Base-by-base conservation (phyloP, 2,888 invertebrate genomes). In the Hylaea fasciaria region DNA sequence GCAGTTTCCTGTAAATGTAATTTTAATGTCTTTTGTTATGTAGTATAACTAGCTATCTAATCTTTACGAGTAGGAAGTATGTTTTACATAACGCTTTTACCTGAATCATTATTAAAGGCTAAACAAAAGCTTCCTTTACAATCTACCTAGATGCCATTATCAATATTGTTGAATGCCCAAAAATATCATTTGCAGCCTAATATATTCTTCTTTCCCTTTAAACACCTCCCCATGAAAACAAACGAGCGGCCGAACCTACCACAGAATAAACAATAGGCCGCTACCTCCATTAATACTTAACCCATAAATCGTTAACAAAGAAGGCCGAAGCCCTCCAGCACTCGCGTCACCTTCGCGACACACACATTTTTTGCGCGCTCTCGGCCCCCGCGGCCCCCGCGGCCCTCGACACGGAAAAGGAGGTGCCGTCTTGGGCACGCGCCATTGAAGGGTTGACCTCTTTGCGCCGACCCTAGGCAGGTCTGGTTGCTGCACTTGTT, bases 331-430 rank as follows among this genome's bases (percentile, higher is more conserved):
- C 69, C 71, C 65, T 49, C 53, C 61, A 61, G 61, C 47, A 46
- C 54, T 59, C 45, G 71, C 71, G 81, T 75, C 83, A 86, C 86
- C 87, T 86, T 80, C 63, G 75, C 71, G 74, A 64, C 69, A 72
- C 82, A 88, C 84, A 87, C 73, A 85, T 90, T 91, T 91, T 91
- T 91, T 91, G 88, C 82, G 73, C 81, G 78, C 84, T 86, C 82
- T 84, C 54, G 45, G 39, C 11, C 81, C 86, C 81, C 85, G 57
- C 65, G 57, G n/a, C n/a, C n/a, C n/a, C n/a, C n/a, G 57, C 57
- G 48, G 64, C 58, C 56, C 69, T 63, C 74, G 79, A 92, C 91
- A 92, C 84, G 90, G 84, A 92, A 91, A 76, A 87, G 91, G 91
- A 89, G 91, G 91, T 76, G 77, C 88, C 84, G 78, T 86, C 88